Conservation (phyloP, 64 coral and sea anemone species). For the Stichodactyla helianthus region DNA sequence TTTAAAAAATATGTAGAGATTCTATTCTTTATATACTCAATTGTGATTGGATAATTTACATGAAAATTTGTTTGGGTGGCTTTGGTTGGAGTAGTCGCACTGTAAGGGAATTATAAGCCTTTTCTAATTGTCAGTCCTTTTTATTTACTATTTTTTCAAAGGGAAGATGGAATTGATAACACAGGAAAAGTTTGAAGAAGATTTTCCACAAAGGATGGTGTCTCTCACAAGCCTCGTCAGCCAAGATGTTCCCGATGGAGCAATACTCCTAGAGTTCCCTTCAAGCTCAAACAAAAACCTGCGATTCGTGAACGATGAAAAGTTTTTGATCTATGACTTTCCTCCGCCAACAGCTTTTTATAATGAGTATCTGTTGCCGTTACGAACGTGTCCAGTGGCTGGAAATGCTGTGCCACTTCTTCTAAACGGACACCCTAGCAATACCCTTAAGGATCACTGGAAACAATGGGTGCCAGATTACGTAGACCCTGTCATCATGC, state of each 20-base stretch:
- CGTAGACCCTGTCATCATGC: conserved; percentile 55
- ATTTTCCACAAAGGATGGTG: not conserved
- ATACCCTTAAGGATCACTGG: conserved; percentile 70
- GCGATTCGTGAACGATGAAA: conserved; percentile 68
- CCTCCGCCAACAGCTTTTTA: conserved; percentile 45
- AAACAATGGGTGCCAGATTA: conserved; percentile 75
- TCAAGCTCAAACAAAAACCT: conserved; percentile 72
- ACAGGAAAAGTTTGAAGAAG: not conserved
- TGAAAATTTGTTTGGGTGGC: too few relatives aligned
- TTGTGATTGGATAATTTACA: too few relatives aligned
- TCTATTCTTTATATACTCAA: too few relatives aligned
- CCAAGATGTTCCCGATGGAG: conserved; percentile 80
- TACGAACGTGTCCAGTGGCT: conserved; percentile 81
- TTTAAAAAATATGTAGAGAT: too few relatives aligned
- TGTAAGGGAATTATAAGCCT: too few relatives aligned
- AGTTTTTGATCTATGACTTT: conserved; percentile 77
- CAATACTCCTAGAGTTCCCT: conserved; percentile 66
- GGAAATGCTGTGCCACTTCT: conserved; percentile 67
- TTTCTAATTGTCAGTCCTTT: too few relatives aligned
- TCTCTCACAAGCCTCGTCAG: conserved; percentile 67
- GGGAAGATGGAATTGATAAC: not conserved
- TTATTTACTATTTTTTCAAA: too few relatives aligned
- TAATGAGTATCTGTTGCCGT: conserved; percentile 59
- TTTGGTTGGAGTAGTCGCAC: too few relatives aligned
- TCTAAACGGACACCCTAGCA: conserved; percentile 60